Evolutionary conservation across 2,113 vertebrate genomes (phyloP), one percentile per base, ranked within the genome.

Genomic region (Microtus montanus): DNA sequence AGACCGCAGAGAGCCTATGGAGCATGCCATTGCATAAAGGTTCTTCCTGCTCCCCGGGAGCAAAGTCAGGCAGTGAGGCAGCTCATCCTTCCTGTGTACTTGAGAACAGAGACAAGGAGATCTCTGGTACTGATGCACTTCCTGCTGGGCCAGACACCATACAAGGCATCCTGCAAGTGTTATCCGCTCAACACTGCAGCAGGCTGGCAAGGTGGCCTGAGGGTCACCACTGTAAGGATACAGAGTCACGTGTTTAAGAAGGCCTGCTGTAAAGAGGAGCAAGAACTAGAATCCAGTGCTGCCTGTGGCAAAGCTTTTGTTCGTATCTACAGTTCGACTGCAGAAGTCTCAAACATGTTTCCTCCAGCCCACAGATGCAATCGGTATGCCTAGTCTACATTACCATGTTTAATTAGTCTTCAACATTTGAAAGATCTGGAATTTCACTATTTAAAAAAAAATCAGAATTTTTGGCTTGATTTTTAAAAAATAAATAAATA

Each of bases 371-470:
- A 52, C 41, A 77, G 7, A 28, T 0, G 28, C 61, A 68, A 68
- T 4, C 83, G 22, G 28, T 3, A 85, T 30, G 63, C 63, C 28
- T 20, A 30, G 41, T 47, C 28, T 68, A 44, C 63, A 68, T 47
- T 33, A 85, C 26, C 28, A 47, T 20, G 26, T 20, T 85, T 85
- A 44, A 85, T 44, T 66, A 12, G 28, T 66, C 41, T 66, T 15
- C 47, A 49, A 70, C 58, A 83, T 92, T 90, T 41, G 83, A 84
- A 96, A 96, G 47, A 73, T 41, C 20, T 38, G 61, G 24, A 30
- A 79, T 91, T 91, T 91, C 19, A 73, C 10, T 22, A 13, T 52
- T 52, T 14, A 61, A 68, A 73, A 47, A 63, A 77, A 7, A 85
- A 64, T 44, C 44, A 44, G 5, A 44, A 44, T 44, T 44, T 44